Conservation (phyloP, 2,113 vertebrate species). For the Arvicanthis niloticus region DNA sequence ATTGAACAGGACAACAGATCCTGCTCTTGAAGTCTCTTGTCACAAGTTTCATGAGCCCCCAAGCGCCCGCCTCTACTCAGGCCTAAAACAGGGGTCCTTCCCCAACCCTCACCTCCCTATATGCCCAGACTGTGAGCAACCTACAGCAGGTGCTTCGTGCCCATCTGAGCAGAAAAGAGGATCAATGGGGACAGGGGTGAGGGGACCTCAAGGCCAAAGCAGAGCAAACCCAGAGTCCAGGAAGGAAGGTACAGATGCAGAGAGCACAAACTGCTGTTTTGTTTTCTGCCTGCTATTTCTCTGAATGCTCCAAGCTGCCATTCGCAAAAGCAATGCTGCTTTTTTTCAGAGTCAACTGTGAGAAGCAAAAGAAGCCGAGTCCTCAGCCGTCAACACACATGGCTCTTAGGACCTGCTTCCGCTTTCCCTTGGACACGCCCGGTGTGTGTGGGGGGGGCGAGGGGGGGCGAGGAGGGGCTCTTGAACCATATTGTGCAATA, state of each 20-base stretch:
- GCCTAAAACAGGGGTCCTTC: not conserved
- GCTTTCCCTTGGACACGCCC: not conserved
- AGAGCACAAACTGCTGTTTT: not conserved
- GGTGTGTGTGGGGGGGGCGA: too few species aligned
- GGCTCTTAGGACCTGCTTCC: not conserved
- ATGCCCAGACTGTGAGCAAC: not conserved
- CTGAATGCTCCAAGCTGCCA: not conserved
- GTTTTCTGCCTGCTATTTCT: not conserved
- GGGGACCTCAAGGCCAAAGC: not conserved
- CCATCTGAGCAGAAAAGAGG: not conserved
- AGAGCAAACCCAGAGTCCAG: not conserved
- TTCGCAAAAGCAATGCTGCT: not conserved
- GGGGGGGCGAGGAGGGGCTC: too few species aligned
- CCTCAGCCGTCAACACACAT: not conserved
- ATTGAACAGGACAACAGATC: not conserved
- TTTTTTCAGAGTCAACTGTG: not conserved
- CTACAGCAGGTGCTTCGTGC: not conserved
- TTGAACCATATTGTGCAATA: not conserved
- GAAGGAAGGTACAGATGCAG: not conserved
- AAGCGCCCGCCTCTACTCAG: not conserved
- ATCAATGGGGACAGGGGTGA: not conserved
- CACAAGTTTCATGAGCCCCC: not conserved
- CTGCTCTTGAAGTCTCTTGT: not conserved
- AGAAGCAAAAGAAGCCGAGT: not conserved
- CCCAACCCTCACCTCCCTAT: not conserved